phyloP scores from a whole-genome alignment of 2,888 invertebrate genomes.

The Spisula solida region DNA sequence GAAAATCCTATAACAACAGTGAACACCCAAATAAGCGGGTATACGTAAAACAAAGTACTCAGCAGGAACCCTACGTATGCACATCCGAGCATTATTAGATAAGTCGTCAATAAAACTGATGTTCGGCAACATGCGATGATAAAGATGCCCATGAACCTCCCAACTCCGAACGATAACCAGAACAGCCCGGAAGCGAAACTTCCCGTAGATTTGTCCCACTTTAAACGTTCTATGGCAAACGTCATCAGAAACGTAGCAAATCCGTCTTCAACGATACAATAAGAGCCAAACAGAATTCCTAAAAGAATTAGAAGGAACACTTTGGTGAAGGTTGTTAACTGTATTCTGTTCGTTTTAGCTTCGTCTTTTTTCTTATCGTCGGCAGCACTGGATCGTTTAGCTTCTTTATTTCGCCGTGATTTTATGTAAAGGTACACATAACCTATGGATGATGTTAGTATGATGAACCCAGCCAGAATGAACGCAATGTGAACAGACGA shows the following conservation, averaged over 20 bases:
- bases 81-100: slow-evolving; percentile 68
- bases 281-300: slow-evolving; percentile 57
- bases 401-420: slow-evolving; percentile 4
- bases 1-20: slow-evolving; percentile 86
- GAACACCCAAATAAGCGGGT: slow-evolving; percentile 83
- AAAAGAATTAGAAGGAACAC: slow-evolving; percentile 38
- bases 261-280: slow-evolving; percentile 77
- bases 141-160: slow-evolving; percentile 69
- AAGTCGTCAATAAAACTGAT: slow-evolving; percentile 84
- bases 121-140: slow-evolving; percentile 83
- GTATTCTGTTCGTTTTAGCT: not conserved
- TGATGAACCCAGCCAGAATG: slow-evolving; percentile 40
- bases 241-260: slow-evolving; percentile 69
- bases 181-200: slow-evolving; percentile 54
- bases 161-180: slow-evolving; percentile 62
- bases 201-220: slow-evolving; percentile 62
- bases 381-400: not conserved
- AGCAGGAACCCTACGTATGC: slow-evolving; percentile 67
- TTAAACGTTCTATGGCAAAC: slow-evolving; percentile 54
- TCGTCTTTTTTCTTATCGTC: not conserved
- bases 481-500: slow-evolving; percentile 54
- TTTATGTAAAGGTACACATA: slow-evolving; percentile 41
- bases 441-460: slow-evolving; percentile 40
- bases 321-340: slow-evolving; percentile 35
- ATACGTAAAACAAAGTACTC: slow-evolving; percentile 40